Evolutionary conservation across 1,140 invertebrate genomes (phyloP).

Genomic region (Heterodera carotae): DNA sequence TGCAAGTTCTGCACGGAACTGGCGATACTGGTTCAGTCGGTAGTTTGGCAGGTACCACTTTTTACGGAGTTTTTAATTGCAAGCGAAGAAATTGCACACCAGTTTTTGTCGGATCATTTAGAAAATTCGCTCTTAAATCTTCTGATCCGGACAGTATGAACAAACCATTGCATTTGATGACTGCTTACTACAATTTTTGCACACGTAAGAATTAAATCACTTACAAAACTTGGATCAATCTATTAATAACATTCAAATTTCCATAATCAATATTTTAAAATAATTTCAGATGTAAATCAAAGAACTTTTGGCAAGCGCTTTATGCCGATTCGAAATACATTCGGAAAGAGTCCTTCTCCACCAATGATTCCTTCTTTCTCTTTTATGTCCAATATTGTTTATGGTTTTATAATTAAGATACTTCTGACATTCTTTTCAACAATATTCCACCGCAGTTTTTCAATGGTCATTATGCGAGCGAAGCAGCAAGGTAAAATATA

Average conservation of each 20-base stretch:
- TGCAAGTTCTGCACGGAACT: neutral
- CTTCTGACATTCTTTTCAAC: conserved; percentile 32
- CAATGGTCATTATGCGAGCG: conserved; percentile 33
- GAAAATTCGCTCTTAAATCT: conserved; percentile 44
- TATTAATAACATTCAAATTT: no score
- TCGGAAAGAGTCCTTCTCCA: conserved; percentile 70
- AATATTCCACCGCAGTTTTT: conserved; percentile 33
- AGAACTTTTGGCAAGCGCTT: conserved; percentile 87
- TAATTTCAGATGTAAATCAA: conserved; percentile 68
- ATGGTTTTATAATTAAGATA: conserved; percentile 41
- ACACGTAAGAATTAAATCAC: no score
- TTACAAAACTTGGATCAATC: no score
- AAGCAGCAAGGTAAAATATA: conserved; percentile 15
- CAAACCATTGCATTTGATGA: conserved; percentile 82
- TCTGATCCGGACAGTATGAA: conserved; percentile 70
- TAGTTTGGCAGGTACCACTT: conserved; percentile 11
- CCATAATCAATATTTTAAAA: conserved; percentile 1
- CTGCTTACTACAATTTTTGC: conserved; percentile 81
- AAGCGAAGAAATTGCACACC: conserved; percentile 66
- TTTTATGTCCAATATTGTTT: conserved; percentile 18
- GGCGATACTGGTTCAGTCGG: conserved; percentile 15
- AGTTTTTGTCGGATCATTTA: conserved; percentile 53
- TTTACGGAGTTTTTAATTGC: neutral
- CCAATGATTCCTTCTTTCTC: conserved; percentile 13
- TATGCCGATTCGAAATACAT: conserved; percentile 96